Evolutionary conservation across 2,113 vertebrate species (phyloP).

Genomic region (Parus major): DNA sequence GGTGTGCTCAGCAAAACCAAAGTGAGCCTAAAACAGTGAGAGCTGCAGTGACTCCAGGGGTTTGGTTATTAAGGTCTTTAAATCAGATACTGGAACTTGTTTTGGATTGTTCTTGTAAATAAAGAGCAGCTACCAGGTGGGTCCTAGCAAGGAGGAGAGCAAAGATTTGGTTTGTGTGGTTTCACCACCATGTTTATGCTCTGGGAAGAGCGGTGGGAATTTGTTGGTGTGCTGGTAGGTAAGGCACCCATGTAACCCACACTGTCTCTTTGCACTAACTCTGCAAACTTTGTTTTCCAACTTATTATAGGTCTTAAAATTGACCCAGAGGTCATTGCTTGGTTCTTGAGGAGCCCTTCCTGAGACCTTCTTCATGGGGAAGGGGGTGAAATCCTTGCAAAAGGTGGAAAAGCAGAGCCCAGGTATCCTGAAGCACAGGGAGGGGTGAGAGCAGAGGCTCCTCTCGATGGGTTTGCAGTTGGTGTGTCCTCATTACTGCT

Average conservation of each 20-base stretch:
- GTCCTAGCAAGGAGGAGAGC: neutral
- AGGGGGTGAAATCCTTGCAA: neutral
- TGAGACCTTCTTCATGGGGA: neutral
- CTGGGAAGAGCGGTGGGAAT: neutral
- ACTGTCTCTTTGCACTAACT: neutral
- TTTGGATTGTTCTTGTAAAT: neutral
- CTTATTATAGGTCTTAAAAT: neutral
- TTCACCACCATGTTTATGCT: neutral
- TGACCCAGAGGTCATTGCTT: neutral
- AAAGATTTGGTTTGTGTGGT: neutral
- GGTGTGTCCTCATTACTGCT: accelerated
- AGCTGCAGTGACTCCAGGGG: accelerated
- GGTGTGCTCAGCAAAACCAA: neutral
- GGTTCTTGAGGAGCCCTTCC: neutral
- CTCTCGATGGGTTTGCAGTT: neutral
- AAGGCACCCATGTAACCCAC: neutral
- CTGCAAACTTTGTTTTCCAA: neutral
- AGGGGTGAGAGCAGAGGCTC: neutral
- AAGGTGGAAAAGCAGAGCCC: neutral
- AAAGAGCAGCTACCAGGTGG: neutral
- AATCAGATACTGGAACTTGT: neutral
- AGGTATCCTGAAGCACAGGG: accelerated
- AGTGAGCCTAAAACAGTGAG: accelerated
- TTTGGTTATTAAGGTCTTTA: neutral
- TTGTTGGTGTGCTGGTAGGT: neutral